A percentile compares a stretch with the other conserved stretches of the same genome.
phyloP scores from a whole-genome alignment of 2,888 invertebrate species.

The Apamea crenata region DNA sequence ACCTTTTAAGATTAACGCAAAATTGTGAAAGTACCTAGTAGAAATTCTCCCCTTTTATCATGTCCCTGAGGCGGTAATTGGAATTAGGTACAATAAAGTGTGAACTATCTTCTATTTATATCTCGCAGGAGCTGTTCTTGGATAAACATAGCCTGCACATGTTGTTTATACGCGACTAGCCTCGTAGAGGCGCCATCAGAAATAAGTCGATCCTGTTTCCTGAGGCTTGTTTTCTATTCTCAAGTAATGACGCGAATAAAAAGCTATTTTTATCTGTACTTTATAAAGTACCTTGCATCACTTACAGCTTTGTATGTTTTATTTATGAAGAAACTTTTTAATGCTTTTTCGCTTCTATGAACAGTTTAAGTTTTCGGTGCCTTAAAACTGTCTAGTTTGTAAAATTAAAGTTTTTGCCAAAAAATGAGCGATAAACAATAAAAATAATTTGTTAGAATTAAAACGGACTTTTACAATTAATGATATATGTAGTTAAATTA shows the following conservation, averaged over 20 bases:
- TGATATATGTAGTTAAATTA: not conserved
- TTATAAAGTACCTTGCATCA: constrained; percentile 39
- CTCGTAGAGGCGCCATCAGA: constrained; percentile 34
- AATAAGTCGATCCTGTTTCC: constrained; percentile 62
- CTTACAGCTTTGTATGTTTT: constrained; percentile 37
- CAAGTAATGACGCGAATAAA: constrained; percentile 59
- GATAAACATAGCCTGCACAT: constrained; percentile 32
- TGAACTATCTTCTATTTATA: constrained; percentile 54
- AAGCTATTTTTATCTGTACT: constrained; percentile 58
- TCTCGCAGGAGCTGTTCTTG: constrained; percentile 28
- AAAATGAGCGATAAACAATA: not conserved
- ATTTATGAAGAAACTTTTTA: not conserved
- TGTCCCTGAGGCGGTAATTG: not conserved
- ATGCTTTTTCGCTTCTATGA: not conserved
- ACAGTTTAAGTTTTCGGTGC: not conserved
- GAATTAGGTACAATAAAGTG: constrained; percentile 39
- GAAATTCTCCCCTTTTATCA: not conserved
- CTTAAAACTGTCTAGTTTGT: not conserved
- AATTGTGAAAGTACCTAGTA: not conserved
- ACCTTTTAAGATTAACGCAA: not conserved
- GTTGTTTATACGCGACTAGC: constrained; percentile 50
- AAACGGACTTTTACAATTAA: not conserved
- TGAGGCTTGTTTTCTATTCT: constrained; percentile 65
- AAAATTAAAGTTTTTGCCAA: not conserved
- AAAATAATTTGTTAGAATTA: not conserved